These are phyloP conservation scores for Holocentrus rufus DNA, from an alignment of 2,797 vertebrate genomes.

Conservation along the genomic window DNA sequence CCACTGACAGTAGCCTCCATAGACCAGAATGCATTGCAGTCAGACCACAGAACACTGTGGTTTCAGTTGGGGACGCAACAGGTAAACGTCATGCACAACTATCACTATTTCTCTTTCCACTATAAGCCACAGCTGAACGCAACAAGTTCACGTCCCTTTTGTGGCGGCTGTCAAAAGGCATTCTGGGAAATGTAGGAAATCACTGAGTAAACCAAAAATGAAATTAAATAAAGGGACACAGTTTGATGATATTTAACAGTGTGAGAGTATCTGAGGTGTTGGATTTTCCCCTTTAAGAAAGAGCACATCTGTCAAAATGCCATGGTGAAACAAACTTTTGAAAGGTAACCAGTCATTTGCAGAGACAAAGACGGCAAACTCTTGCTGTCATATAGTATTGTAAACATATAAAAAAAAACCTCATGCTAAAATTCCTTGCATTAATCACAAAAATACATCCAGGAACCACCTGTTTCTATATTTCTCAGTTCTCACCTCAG, in stretches of 20 bases:
- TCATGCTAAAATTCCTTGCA: constrained; percentile 43
- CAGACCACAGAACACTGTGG: too few species aligned
- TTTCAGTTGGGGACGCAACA: too few species aligned
- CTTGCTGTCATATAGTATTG: constrained; percentile 55
- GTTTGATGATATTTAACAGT: background rate
- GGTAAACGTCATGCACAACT: too few species aligned
- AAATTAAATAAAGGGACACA: background rate
- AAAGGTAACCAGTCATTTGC: constrained; percentile 68
- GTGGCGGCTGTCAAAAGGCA: too few species aligned
- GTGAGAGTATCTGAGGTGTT: constrained; percentile 19
- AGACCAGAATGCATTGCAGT: too few species aligned
- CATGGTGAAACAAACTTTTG: constrained; percentile 38
- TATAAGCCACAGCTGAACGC: too few species aligned
- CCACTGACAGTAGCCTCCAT: too few species aligned
- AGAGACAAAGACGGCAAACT: constrained; percentile 45
- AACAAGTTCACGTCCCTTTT: too few species aligned
- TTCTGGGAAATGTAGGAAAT: background rate
- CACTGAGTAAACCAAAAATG: background rate
- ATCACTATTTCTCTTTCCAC: too few species aligned
- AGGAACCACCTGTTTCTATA: constrained; percentile 5
- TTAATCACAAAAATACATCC: constrained; percentile 28
- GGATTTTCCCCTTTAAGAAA: constrained; percentile 45
- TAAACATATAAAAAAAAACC: constrained; percentile 62
- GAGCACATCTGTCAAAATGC: constrained; percentile 33
- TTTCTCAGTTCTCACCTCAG: constrained; percentile 15